Percentiles rank a stretch among this genome's conserved stretches.
These are phyloP conservation scores for Eustalomyia histrio DNA, from an alignment of 2,888 invertebrate species.

Conservation along the genomic window DNA sequence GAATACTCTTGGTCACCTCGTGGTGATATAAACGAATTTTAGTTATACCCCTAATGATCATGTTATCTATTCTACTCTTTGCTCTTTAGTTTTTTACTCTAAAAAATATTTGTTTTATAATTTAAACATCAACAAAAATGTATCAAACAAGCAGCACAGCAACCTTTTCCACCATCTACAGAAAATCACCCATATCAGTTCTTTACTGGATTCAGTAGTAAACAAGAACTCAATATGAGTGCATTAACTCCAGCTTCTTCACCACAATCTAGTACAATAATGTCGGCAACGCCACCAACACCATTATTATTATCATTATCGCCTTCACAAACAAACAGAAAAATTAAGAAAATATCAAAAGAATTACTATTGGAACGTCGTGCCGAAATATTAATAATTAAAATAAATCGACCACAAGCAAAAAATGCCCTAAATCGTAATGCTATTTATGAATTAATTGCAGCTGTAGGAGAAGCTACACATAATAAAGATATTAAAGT, in stretches of 20 bases:
- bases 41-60: background rate
- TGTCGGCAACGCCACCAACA: background rate
- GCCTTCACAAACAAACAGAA: background rate
- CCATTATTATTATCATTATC: no score
- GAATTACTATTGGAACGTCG: slow-evolving; percentile 72
- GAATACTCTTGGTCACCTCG: no score
- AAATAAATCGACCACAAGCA: slow-evolving; percentile 86
- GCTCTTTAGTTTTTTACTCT: background rate
- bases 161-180: background rate
- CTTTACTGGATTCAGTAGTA: slow-evolving; percentile 24
- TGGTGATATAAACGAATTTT: no score
- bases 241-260: background rate
- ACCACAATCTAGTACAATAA: background rate
- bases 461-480: slow-evolving; percentile 85
- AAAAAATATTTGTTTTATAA: background rate
- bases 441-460: slow-evolving; percentile 85
- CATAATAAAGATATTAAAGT: slow-evolving; percentile 83
- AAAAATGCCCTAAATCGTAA: slow-evolving; percentile 88
- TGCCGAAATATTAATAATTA: slow-evolving; percentile 82
- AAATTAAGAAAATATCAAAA: slow-evolving; percentile 49
- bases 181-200: background rate
- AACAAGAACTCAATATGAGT: slow-evolving; percentile 25
- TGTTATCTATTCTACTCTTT: background rate
- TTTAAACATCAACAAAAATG: background rate
- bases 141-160: background rate